Evolutionary conservation across 2,113 vertebrate genomes (phyloP).

Genomic region (Phodopus roborovskii): DNA sequence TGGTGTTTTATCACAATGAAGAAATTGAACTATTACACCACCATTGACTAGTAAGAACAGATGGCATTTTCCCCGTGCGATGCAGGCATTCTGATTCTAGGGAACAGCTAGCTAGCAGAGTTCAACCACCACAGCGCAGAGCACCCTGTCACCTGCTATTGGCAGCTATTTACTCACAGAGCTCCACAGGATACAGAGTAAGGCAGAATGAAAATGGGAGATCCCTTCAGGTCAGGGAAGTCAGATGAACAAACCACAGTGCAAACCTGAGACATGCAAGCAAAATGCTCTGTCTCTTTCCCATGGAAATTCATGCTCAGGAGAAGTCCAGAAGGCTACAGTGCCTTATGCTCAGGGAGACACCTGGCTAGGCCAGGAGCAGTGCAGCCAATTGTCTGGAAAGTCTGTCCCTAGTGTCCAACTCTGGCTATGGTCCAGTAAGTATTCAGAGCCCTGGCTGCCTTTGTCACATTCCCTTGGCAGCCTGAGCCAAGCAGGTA

Average conservation of each 20-base stretch:
- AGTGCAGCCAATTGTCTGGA: slow-evolving; percentile 30
- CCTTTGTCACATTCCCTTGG: slow-evolving; percentile 41
- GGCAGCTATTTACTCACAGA: background rate
- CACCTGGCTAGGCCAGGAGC: slow-evolving; percentile 35
- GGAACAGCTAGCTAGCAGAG: background rate
- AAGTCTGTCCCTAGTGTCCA: slow-evolving; percentile 48
- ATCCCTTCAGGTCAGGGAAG: background rate
- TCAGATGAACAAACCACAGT: background rate
- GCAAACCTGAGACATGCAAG: background rate
- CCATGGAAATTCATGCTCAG: slow-evolving; percentile 43
- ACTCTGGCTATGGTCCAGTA: background rate
- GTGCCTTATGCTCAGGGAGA: background rate
- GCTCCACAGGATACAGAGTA: background rate
- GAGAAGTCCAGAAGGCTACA: background rate
- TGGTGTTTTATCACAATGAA: background rate
- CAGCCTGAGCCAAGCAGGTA: background rate
- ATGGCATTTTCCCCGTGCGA: background rate
- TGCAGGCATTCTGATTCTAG: fast-evolving
- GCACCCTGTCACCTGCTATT: background rate
- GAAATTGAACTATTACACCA: background rate
- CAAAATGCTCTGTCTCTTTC: background rate
- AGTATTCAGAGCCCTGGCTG: slow-evolving; percentile 38
- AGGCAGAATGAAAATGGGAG: background rate
- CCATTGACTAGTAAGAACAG: background rate
- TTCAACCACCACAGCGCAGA: background rate